Conservation (phyloP, 2,113 vertebrate genomes). For the Trichechus manatus region DNA sequence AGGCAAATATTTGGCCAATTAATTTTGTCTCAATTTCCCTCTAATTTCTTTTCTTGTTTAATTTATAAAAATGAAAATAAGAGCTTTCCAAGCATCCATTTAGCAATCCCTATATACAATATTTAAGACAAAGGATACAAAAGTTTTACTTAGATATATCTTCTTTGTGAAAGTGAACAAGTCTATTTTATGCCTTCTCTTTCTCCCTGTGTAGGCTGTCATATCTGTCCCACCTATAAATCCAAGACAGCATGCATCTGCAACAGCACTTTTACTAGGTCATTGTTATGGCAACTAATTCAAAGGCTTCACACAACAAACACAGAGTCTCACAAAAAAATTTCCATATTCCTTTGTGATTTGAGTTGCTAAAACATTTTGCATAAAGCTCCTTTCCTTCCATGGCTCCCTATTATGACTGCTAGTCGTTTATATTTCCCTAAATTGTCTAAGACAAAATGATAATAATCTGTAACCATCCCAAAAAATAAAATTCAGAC, state of each 20-base stretch:
- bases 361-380: not conserved
- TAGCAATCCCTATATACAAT: not conserved
- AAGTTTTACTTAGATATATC: not conserved
- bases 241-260: not conserved
- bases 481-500: not conserved
- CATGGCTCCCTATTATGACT: not conserved
- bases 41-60: not conserved
- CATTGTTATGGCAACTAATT: not conserved
- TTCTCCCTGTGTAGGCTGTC: not conserved
- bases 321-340: not conserved
- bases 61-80: constrained; percentile 2
- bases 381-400: not conserved
- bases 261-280: not conserved
- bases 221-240: not conserved
- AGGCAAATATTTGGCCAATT: constrained; percentile 4
- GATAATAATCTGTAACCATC: not conserved
- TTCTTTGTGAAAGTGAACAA: not conserved
- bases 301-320: constrained; percentile 21
- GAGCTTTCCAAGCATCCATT: not conserved
- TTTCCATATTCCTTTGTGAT: not conserved
- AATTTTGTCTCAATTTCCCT: not conserved
- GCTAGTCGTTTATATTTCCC: not conserved
- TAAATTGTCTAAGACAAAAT: not conserved
- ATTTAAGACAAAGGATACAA: not conserved
- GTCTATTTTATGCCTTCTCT: not conserved